Conservation (phyloP, 2,888 invertebrate genomes). For the Arenicola marina region DNA sequence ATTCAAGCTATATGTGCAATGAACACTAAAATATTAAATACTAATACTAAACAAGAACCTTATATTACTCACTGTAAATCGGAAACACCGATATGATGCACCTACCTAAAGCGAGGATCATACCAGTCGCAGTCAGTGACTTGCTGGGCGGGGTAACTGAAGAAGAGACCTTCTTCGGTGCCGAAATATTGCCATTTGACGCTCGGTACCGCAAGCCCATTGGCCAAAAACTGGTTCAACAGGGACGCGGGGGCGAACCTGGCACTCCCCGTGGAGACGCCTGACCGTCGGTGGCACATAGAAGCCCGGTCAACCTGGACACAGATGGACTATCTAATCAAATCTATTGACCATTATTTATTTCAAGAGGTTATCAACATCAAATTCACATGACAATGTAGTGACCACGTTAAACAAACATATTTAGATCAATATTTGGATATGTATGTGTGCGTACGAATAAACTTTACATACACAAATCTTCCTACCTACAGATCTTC, state of each 20-base stretch:
- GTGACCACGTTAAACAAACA: too few species aligned
- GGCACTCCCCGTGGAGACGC: not conserved
- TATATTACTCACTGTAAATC: too few species aligned
- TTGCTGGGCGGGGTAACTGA: not conserved
- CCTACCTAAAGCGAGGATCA: constrained; percentile 3
- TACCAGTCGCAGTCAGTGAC: not conserved
- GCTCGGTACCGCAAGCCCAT: not conserved
- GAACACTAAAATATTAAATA: too few species aligned
- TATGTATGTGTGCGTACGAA: not conserved
- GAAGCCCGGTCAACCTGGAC: not conserved
- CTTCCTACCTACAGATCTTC: too few species aligned
- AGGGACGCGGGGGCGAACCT: not conserved
- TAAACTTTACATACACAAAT: too few species aligned
- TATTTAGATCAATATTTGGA: not conserved
- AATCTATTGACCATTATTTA: too few species aligned
- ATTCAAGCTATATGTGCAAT: too few species aligned
- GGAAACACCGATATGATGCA: too few species aligned
- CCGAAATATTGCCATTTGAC: constrained; percentile 9
- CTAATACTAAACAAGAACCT: too few species aligned
- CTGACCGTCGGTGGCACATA: not conserved
- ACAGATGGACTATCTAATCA: too few species aligned
- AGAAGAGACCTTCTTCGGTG: not conserved
- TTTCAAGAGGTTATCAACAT: too few species aligned
- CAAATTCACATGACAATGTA: too few species aligned
- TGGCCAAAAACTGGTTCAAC: not conserved